phyloP scores from a whole-genome alignment of 2,113 vertebrate genomes.

The Thamnophis sirtalis region DNA sequence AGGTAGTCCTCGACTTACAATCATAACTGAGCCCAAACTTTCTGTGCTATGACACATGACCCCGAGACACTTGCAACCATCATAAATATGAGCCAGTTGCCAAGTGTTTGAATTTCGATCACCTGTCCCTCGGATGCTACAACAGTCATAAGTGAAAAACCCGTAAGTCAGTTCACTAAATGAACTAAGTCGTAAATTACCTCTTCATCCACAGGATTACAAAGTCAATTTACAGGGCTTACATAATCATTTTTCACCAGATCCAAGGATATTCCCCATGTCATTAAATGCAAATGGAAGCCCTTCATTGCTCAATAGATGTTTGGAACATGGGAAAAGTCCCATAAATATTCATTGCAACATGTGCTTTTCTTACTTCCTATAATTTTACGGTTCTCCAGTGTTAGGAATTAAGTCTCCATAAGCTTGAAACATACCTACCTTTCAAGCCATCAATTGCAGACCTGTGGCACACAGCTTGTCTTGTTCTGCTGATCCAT shows the following conservation, averaged over 20 bases:
- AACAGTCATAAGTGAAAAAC: too few species aligned
- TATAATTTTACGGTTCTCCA: background rate
- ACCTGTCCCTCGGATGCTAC: too few species aligned
- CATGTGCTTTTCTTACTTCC: background rate
- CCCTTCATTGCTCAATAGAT: too few species aligned
- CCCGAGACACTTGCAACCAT: too few species aligned
- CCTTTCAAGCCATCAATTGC: background rate
- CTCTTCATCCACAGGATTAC: background rate
- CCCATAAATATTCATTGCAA: background rate
- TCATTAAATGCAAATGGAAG: background rate
- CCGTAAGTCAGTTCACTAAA: too few species aligned
- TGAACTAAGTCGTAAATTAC: too few species aligned
- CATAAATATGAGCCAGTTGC: too few species aligned
- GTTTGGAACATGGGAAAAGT: background rate
- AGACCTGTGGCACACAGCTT: background rate
- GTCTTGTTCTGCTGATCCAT: background rate
- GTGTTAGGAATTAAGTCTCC: background rate
- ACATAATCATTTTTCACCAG: background rate
- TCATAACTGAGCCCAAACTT: too few species aligned
- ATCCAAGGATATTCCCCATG: background rate
- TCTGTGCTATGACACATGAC: too few species aligned
- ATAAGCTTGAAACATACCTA: background rate
- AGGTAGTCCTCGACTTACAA: too few species aligned
- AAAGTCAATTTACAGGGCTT: background rate
- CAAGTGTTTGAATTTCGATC: too few species aligned